Evolutionary conservation across 2,888 invertebrate species (phyloP).

Genomic region (Phyto melanocephala): DNA sequence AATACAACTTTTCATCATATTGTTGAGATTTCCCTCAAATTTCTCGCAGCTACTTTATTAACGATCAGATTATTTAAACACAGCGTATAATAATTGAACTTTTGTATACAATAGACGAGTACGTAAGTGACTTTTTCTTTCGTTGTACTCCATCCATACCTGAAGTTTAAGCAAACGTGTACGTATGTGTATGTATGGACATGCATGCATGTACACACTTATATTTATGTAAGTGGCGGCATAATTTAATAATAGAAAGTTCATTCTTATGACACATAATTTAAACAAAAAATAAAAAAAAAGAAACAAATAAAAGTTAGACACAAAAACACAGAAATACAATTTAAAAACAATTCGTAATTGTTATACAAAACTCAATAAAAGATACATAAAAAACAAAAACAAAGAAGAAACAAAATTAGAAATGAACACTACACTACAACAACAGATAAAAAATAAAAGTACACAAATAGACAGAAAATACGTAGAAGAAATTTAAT

Average conservation of each 20-base stretch:
- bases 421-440: not conserved
- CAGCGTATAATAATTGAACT: not conserved
- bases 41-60: not conserved
- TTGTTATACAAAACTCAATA: conserved; percentile 46
- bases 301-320: not conserved
- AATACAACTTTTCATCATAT: too few relatives aligned
- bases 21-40: too few relatives aligned
- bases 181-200: too few relatives aligned
- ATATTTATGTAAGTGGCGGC: not conserved
- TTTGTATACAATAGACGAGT: not conserved
- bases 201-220: too few relatives aligned
- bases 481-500: not conserved
- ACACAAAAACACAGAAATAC: not conserved
- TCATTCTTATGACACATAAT: conserved; percentile 11
- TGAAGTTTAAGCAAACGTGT: too few relatives aligned
- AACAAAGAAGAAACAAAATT: too few relatives aligned
- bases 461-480: not conserved
- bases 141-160: not conserved
- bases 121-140: not conserved
- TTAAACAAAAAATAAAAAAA: not conserved
- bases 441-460: not conserved
- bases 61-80: not conserved
- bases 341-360: conserved; percentile 17
- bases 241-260: conserved; percentile 23
- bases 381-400: not conserved